Conservation (phyloP, 2,888 invertebrate species). For the Epinotia demarniana region DNA sequence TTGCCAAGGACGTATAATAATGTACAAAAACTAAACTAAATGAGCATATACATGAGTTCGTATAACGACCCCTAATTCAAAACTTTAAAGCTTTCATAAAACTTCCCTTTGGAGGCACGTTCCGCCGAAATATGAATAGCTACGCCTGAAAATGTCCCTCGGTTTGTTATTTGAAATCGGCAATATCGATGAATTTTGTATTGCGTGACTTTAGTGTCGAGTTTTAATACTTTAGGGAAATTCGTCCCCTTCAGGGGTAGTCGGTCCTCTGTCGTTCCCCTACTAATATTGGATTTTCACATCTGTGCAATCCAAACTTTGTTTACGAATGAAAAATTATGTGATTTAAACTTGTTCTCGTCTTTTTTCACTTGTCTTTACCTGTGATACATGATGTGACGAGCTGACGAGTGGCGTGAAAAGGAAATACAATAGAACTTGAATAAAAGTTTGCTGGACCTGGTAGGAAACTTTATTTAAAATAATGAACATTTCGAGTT, state of each 20-base stretch:
- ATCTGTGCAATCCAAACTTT: constrained; percentile 77
- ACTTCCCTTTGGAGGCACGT: constrained; percentile 45
- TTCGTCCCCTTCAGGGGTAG: constrained; percentile 68
- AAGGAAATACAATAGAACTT: background rate
- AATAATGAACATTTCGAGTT: constrained; percentile 11
- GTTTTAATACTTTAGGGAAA: constrained; percentile 74
- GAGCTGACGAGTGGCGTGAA: background rate
- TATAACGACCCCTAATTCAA: constrained; percentile 47
- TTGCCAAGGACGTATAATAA: constrained; percentile 68
- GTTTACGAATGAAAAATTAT: constrained; percentile 73
- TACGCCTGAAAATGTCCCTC: constrained; percentile 52
- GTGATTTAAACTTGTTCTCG: constrained; percentile 63
- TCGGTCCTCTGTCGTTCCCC: constrained; percentile 65
- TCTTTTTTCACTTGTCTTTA: constrained; percentile 19
- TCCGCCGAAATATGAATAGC: constrained; percentile 47
- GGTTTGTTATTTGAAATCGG: constrained; percentile 59
- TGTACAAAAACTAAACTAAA: constrained; percentile 56
- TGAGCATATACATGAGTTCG: constrained; percentile 49
- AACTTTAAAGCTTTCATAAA: constrained; percentile 50
- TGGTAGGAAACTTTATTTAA: background rate
- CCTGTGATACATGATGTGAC: constrained; percentile 10
- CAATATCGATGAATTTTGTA: constrained; percentile 80
- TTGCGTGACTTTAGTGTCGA: constrained; percentile 65
- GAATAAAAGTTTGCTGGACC: background rate
- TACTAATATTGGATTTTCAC: constrained; percentile 78